Conservation (phyloP, 2,797 vertebrate species). For the Austrolebias charrua region DNA sequence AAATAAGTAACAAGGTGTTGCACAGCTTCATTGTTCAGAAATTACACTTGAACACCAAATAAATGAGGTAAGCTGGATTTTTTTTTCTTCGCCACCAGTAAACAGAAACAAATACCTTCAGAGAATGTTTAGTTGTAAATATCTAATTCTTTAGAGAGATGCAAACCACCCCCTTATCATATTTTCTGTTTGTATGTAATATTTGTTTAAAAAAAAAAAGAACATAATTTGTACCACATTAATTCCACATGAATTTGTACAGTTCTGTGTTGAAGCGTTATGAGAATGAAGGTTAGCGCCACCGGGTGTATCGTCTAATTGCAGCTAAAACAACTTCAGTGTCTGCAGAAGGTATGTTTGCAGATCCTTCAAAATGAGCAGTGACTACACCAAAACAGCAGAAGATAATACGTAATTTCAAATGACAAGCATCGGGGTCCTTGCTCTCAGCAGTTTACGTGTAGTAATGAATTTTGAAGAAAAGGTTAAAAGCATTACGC, state of each 20-base stretch:
- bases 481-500: conserved; percentile 57
- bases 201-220: not conserved
- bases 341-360: not conserved
- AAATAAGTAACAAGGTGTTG: conserved; percentile 10
- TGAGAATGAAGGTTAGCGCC: not conserved
- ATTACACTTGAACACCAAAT: conserved; percentile 23
- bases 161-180: conserved; percentile 9
- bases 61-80: conserved; percentile 18
- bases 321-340: conserved; percentile 13
- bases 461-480: conserved; percentile 37
- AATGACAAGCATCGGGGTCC: conserved; percentile 37
- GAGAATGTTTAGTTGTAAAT: conserved; percentile 36
- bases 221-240: conserved; percentile 5
- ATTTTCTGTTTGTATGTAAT: conserved; percentile 18
- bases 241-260: conserved; percentile 1
- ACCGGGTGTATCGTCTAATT: not conserved
- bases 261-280: not conserved
- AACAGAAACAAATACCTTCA: conserved; percentile 54
- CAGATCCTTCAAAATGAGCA: conserved; percentile 9
- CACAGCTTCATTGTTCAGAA: not conserved
- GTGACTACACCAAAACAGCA: conserved; percentile 37
- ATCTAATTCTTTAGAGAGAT: conserved; percentile 13
- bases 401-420: conserved; percentile 43
- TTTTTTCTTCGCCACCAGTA: conserved; percentile 23
- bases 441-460: conserved; percentile 32